These are phyloP conservation scores for Lathamus discolor DNA, from an alignment of 2,113 vertebrate genomes.

Conservation along the genomic window DNA sequence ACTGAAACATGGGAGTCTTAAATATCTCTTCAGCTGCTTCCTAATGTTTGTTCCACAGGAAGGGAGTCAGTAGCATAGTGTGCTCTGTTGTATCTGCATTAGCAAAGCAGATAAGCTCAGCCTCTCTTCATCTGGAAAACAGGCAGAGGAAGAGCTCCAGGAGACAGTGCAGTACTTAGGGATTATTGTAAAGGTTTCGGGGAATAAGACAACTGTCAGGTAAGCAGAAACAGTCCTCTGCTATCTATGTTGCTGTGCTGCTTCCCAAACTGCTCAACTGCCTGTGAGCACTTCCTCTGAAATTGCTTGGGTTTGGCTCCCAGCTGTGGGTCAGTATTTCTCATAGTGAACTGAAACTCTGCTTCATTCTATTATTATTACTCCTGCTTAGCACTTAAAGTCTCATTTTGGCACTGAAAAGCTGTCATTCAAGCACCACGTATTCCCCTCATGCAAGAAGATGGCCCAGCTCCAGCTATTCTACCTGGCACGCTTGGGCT, in stretches of 20 bases:
- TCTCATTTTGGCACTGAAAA: not conserved
- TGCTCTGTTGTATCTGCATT: slow-evolving; percentile 2
- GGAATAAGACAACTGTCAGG: not conserved
- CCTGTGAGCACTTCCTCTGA: not conserved
- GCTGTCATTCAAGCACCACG: fast-evolving
- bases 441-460: not conserved
- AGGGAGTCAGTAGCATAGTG: not conserved
- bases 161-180: not conserved
- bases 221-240: not conserved
- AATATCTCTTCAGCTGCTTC: slow-evolving; percentile 50
- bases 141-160: not conserved
- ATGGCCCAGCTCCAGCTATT: not conserved
- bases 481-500: not conserved
- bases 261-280: not conserved
- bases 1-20: not conserved
- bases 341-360: not conserved
- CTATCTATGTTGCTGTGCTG: not conserved
- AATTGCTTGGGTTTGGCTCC: not conserved
- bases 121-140: not conserved
- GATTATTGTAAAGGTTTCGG: not conserved
- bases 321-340: not conserved
- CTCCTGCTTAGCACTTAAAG: not conserved
- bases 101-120: not conserved
- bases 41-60: slow-evolving; percentile 55
- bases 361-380: not conserved